These are phyloP conservation scores for Protula sp. DNA, from an alignment of 2,888 invertebrate species.

Conservation along the genomic window DNA sequence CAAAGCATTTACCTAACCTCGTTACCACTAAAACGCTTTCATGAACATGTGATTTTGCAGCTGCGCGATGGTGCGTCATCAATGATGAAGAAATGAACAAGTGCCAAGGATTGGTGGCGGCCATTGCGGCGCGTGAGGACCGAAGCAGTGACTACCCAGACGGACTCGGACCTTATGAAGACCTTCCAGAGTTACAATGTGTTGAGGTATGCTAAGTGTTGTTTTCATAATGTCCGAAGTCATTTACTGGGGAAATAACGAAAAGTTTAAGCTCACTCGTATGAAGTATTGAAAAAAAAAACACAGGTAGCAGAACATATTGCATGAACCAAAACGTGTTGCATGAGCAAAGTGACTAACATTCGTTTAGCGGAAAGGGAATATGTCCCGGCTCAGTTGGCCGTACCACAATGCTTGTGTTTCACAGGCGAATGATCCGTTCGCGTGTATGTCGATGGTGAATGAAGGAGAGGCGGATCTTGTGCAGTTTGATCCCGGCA, in stretches of 20 bases:
- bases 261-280: too few relatives aligned
- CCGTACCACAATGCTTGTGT: constrained; percentile 1
- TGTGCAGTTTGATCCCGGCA: constrained; percentile 86
- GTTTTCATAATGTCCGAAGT: not conserved
- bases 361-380: not conserved
- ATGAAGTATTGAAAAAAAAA: not conserved
- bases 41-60: too few relatives aligned
- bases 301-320: not conserved
- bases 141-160: constrained; percentile 55
- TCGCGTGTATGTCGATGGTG: constrained; percentile 80
- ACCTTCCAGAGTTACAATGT: constrained; percentile 21
- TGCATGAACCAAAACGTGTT: not conserved
- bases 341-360: not conserved
- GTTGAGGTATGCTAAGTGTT: not conserved
- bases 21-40: too few relatives aligned
- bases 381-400: not conserved
- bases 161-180: constrained; percentile 9
- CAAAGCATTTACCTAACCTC: too few relatives aligned
- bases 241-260: not conserved
- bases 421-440: constrained; percentile 46
- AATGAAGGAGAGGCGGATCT: constrained; percentile 77
- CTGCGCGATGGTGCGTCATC: constrained; percentile 74
- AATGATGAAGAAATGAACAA: constrained; percentile 73
- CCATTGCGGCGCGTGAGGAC: constrained; percentile 57
- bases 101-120: constrained; percentile 69